A percentile compares a stretch with the other conserved stretches of the same genome.
phyloP scores from a whole-genome alignment of 2,888 invertebrate species.

The Hirudinaria manillensis region DNA sequence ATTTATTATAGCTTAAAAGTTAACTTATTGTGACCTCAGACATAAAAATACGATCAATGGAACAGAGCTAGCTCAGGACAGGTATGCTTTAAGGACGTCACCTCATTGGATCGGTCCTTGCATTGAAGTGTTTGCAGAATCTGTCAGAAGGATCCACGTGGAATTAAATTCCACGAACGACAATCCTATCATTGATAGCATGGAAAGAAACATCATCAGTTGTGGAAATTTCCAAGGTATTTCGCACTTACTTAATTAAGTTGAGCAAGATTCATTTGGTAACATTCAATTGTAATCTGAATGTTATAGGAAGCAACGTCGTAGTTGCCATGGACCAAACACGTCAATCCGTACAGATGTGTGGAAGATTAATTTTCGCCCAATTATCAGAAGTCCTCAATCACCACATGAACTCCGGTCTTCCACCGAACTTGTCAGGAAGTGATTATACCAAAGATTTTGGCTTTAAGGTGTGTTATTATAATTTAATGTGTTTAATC shows the following conservation, averaged over 20 bases:
- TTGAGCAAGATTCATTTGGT: not conserved
- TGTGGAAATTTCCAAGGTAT: conserved; percentile 41
- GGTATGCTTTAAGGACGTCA: conserved; percentile 40
- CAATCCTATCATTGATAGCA: conserved; percentile 42
- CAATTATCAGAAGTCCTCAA: conserved; percentile 43
- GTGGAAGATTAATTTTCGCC: conserved; percentile 43
- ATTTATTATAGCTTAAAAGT: too few relatives aligned
- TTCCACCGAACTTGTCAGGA: conserved; percentile 43
- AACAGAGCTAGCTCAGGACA: conserved; percentile 35
- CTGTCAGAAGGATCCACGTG: conserved; percentile 34
- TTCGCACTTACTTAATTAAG: not conserved
- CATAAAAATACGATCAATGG: too few relatives aligned
- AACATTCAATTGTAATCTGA: not conserved
- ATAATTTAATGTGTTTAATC: too few relatives aligned
- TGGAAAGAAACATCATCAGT: conserved; percentile 36
- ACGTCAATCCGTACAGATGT: conserved; percentile 42
- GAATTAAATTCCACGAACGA: conserved; percentile 42
- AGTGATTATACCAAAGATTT: conserved; percentile 40
- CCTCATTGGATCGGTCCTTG: conserved; percentile 41
- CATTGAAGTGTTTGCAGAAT: conserved; percentile 36
- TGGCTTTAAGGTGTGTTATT: conserved; percentile 41
- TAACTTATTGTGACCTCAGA: conserved; percentile 3
- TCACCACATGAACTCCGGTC: conserved; percentile 39
- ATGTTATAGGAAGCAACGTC: conserved; percentile 30
- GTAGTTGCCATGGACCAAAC: conserved; percentile 43